Evolutionary conservation across 2,797 vertebrate genomes (phyloP), one percentile per base, ranked within the genome.

Genomic region (Pygocentrus nattereri): DNA sequence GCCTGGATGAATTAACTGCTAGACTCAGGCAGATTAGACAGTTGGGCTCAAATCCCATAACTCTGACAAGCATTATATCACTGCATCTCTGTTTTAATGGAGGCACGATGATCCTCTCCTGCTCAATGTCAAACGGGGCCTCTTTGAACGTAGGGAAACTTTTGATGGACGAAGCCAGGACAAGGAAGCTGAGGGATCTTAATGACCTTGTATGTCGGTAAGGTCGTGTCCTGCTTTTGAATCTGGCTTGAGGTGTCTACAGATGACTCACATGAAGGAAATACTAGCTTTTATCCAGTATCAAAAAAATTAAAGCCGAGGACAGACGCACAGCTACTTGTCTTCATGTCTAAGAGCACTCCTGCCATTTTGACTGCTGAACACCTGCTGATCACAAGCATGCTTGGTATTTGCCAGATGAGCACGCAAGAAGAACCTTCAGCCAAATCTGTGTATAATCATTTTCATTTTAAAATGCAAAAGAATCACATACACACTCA

Each of bases 181-280:
- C 38, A 38, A 23, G 81, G 70, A 82, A 87, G 88, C 84, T 89
- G 88, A 91, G 88, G 89, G 88, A 88, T 90, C 88, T 87, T 93
- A 92, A 93, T 91, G 91, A 91, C 74, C 87, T 87, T 89, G 91
- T 89, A 92, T 90, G 87, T 84, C 84, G 87, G 91, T 91, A 93
- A 94, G 90, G 91, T 87, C 80, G 89, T 86, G 84, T 88, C 79
- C 86, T 30, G 74, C 87, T 88, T 92, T 92, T 90, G 91, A 93
- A 91, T 93, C 90, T 88, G 90, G 91, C 94, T 91, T 92, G 92
- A 95, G 94, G 93, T 91, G 90, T 91, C 93, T 93, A 92, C 92
- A 61, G 58, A 93, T 87, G 85, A 79, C 21, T 87, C 88, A 86
- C 89, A 91, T 87, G 90, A 92, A 91, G 91, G 90, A 91, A 90